Base-by-base conservation (phyloP, 2,113 vertebrate species). In the Hemichromis elongatus region DNA sequence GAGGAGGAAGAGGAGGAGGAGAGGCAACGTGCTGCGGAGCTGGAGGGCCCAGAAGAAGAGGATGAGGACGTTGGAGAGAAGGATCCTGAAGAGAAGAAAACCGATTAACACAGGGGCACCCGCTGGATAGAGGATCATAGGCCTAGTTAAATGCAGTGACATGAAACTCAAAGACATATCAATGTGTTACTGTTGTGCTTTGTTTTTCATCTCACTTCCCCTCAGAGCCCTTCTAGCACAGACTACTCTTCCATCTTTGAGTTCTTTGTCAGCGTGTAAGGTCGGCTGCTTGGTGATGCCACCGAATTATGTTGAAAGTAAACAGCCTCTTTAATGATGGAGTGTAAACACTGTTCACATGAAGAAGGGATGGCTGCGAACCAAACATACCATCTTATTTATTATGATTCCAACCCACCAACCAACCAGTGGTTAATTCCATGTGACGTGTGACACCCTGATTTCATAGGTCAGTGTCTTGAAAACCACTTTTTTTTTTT, bases 1-100 rank as follows among this genome's bases (percentile, higher is more conserved):
- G 97, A 98, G 86, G 96, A 95, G 33, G 97, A 97, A 26, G 95
- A 97, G 35, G 70, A 96, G 28, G 96, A 96, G 21, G 96, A 96
- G 52, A 89, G 86, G 42, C 91, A 97, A 8, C 95, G 90, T 33
- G 5, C 35, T 63, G 96, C 92, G 1, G 90, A 96, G 3, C 95
- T 95, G 63, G 94, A 93, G 89, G 96, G 95, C 42, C 96, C 95
- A 4, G 94, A 93, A 42, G 95, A 96, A 1, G 96, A 96, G 33
- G 90, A 89, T 7, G 92, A 97, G 2, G 97, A 95, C 8, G 33
- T 9, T 30, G 96, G 95, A 1, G 93, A 96, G 5, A 96, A 96
- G 63, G 93, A 88, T 87, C 90, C 88, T 0, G 86, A 79, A 6
- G 93, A 95, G 78, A 97, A 97, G 94, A 97, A 97, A 89, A 94